These are phyloP conservation scores for Listronotus bonariensis DNA, from an alignment of 1,140 invertebrate species.

Conservation along the genomic window DNA sequence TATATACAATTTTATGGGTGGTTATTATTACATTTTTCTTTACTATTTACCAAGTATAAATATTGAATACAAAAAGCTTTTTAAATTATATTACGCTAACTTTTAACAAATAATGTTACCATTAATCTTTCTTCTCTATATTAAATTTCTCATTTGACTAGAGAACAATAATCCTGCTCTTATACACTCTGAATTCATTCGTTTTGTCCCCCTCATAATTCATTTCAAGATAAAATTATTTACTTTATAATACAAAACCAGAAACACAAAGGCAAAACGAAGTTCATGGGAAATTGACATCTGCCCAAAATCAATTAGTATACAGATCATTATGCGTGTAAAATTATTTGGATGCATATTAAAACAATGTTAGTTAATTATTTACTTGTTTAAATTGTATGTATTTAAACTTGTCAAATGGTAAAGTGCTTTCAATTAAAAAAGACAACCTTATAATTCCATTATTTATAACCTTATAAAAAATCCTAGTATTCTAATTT, in stretches of 20 bases:
- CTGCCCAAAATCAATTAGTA: constrained; percentile 6
- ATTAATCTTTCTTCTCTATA: constrained; percentile 2
- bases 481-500: too few relatives aligned
- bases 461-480: too few relatives aligned
- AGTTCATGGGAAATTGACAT: constrained; percentile 4
- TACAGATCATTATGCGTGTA: not conserved
- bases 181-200: not conserved
- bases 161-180: constrained; percentile 1
- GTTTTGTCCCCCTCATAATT: not conserved
- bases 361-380: too few relatives aligned
- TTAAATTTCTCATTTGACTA: constrained; percentile 12
- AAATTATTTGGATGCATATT: not conserved
- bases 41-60: too few relatives aligned
- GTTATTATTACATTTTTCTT: too few relatives aligned
- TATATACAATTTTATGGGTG: too few relatives aligned
- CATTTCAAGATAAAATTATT: constrained; percentile 1
- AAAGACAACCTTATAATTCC: too few relatives aligned
- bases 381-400: too few relatives aligned
- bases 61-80: not conserved
- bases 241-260: not conserved
- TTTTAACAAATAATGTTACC: constrained; percentile 1
- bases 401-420: too few relatives aligned
- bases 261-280: constrained; percentile 1
- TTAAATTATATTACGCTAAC: not conserved
- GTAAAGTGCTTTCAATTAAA: too few relatives aligned